Base-by-base conservation (phyloP, 2,113 vertebrate species). In the Actenoides hombroni region DNA sequence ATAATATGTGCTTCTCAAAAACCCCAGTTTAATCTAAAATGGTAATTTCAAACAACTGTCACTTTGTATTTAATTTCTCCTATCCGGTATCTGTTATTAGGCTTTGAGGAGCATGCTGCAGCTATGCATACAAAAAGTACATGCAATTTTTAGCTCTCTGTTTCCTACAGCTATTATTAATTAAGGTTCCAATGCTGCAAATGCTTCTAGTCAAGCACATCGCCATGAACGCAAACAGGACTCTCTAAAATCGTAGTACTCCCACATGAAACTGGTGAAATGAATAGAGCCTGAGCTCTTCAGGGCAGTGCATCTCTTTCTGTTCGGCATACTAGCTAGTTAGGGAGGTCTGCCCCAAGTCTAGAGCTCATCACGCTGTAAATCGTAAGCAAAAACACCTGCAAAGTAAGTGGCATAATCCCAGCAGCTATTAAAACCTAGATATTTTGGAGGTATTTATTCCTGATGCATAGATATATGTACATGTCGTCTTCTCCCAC, bases 341-440 rank as follows among this genome's bases (percentile, higher is more conserved):
- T 75, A 70, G n/a, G 35, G 49, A 48, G 46, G 87, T 90, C 85
- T 93, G 69, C 73, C 96, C 76, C 80, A 78, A 92, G 60, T 68
- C 68, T 59, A 87, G 81, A 79, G 95, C 54, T 88, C 95, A 95
- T 94, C 91, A 93, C 81, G 29, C 74, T 85, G 65, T 71, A 96
- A 94, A 94, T 95, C 92, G 89, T 31, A 89, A 65, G 40, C 70
- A 90, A 82, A 92, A 63, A 90, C 86, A 94, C 94, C 95, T 96
- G 88, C 83, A 90, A 80, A 91, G 83, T 90, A 88, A 93, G 86
- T 88, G 95, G 69, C 80, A 94, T 86, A 88, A 91, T 91, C 86
- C 86, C 57, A 86, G 53, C 74, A 95, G 65, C 94, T 85, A 93
- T 84, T 84, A 87, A 96, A 87, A 84, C 14, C 21, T 39, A 65